Percentiles rank a stretch among this genome's conserved stretches.
Conservation (phyloP, 2,113 vertebrate species). For the Equus przewalskii region DNA sequence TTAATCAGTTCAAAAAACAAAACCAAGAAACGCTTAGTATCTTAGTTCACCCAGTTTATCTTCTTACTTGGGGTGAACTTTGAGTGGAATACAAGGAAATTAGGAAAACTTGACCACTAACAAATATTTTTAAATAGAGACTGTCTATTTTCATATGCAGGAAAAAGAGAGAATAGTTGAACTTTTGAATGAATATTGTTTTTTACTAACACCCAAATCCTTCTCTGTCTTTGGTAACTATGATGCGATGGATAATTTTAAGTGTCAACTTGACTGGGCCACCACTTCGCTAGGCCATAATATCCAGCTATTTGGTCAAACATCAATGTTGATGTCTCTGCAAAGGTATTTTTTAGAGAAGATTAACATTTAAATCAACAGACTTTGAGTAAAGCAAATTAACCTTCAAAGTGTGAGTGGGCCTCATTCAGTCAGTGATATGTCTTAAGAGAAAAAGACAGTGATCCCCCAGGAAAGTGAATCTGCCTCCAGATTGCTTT, state of each 20-base stretch:
- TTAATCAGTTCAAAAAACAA: neutral
- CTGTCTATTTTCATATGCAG: neutral
- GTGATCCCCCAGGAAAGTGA: neutral
- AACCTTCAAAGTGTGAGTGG: neutral
- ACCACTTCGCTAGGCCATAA: too few species aligned
- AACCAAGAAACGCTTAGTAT: neutral
- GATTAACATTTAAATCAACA: neutral
- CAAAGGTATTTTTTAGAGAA: neutral
- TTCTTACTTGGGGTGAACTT: neutral
- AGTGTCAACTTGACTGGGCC: neutral
- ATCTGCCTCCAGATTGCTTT: neutral
- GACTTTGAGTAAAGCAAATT: neutral
- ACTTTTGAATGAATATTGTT: neutral
- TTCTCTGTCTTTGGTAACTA: neutral
- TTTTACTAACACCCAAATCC: neutral
- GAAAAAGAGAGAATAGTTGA: neutral
- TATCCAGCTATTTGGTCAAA: neutral
- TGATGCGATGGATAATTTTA: neutral
- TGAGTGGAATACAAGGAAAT: too few species aligned
- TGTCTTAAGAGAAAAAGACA: neutral
- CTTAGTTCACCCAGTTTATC: neutral
- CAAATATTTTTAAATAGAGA: neutral
- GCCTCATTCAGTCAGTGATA: neutral
- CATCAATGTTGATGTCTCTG: neutral
- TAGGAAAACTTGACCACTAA: neutral